phyloP scores from a whole-genome alignment of 2,113 vertebrate genomes.

The Colinus virginianus region DNA sequence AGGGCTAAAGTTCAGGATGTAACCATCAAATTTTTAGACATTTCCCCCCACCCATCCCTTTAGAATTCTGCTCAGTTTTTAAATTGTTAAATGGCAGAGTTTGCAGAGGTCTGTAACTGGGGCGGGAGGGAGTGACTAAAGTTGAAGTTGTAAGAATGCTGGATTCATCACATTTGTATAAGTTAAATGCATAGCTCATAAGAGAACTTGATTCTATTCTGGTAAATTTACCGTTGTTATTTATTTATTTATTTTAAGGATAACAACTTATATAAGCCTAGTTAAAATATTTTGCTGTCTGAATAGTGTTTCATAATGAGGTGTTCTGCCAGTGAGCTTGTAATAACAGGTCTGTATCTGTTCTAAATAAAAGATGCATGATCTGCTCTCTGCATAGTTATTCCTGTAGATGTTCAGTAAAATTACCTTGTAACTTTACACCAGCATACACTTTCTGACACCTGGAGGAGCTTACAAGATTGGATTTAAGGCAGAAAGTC shows the following conservation, averaged over 20 bases:
- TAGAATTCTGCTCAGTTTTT: not conserved
- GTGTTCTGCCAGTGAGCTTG: not conserved
- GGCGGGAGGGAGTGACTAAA: not conserved
- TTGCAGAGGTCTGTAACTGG: not conserved
- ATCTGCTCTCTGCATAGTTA: not conserved
- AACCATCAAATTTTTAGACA: not conserved
- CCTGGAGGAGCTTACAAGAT: not conserved
- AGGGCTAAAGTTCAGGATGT: not conserved
- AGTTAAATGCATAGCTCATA: not conserved
- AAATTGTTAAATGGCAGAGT: not conserved
- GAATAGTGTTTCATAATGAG: not conserved
- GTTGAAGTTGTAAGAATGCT: not conserved
- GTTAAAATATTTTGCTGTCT: not conserved
- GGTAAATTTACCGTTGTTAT: not conserved
- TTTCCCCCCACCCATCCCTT: no score
- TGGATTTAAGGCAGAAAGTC: not conserved
- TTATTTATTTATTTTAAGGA: not conserved
- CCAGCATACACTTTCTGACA: accelerated
- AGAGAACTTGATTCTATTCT: not conserved
- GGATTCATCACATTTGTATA: not conserved
- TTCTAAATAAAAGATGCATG: not conserved
- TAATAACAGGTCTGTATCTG: not conserved
- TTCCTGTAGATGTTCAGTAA: not conserved
- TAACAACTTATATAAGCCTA: not conserved
- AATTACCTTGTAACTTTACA: not conserved